phyloP scores from a whole-genome alignment of 2,888 invertebrate species.

The Clostera curtula region DNA sequence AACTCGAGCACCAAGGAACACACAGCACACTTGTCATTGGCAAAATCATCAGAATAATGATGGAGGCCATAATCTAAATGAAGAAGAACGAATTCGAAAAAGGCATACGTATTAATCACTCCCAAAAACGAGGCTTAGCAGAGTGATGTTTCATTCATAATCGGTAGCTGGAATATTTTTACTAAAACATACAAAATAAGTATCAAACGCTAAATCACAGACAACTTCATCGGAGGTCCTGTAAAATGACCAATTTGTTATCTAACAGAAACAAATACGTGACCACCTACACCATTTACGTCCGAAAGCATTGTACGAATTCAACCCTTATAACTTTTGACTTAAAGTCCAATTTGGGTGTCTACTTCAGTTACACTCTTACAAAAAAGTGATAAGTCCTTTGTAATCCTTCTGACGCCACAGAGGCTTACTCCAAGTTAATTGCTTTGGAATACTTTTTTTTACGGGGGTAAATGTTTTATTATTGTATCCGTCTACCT shows the following conservation, averaged over 20 bases:
- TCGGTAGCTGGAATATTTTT: no score
- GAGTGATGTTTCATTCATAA: no score
- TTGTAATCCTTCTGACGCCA: conserved; percentile 72
- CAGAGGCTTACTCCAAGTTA: conserved; percentile 60
- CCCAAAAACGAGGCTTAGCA: no score
- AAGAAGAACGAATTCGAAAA: no score
- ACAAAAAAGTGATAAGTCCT: conserved; percentile 67
- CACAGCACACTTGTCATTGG: no score
- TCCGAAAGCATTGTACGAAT: conserved; percentile 13
- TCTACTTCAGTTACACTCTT: conserved; percentile 6
- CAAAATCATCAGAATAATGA: no score
- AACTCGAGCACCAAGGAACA: no score
- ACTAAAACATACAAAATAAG: no score
- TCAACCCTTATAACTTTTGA: conserved; percentile 19
- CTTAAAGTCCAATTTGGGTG: conserved; percentile 19
- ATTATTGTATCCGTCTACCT: conserved; percentile 66
- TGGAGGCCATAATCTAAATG: no score
- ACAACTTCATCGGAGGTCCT: conserved; percentile 52
- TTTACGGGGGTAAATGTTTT: conserved; percentile 57
- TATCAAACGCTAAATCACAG: conserved; percentile 9
- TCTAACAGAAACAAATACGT: conserved; percentile 60
- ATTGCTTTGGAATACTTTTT: conserved; percentile 65
- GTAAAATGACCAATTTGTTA: conserved; percentile 60
- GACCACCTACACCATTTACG: conserved; percentile 51
- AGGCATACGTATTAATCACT: no score